Evolutionary conservation across 1,140 invertebrate genomes (phyloP).

Genomic region (Latrodectus geometricus): DNA sequence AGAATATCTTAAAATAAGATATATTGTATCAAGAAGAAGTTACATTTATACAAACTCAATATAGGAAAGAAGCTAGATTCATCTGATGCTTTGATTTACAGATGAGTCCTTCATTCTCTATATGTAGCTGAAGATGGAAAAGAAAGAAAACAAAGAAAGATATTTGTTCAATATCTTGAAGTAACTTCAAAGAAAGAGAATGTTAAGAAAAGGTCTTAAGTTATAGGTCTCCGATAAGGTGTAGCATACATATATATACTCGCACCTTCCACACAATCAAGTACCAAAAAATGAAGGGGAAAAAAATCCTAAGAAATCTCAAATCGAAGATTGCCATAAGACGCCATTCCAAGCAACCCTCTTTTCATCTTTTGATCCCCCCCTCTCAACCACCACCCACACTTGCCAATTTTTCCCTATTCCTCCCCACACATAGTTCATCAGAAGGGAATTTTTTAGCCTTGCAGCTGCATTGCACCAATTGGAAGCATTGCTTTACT

Average conservation of each 20-base stretch:
- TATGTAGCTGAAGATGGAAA: background rate
- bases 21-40: too few species aligned
- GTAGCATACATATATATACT: constrained; percentile 23
- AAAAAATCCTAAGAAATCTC: constrained; percentile 33
- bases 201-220: constrained; percentile 45
- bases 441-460: constrained; percentile 57
- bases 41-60: too few species aligned
- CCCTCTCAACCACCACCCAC: constrained; percentile 1
- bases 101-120: background rate
- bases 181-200: background rate
- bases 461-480: constrained; percentile 54
- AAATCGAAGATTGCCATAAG: constrained; percentile 60
- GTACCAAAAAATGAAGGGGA: background rate
- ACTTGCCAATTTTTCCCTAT: constrained; percentile 1
- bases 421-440: constrained; percentile 26
- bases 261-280: constrained; percentile 40
- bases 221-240: constrained; percentile 55
- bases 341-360: constrained; percentile 35
- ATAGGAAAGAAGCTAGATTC: too few species aligned
- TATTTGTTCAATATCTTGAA: background rate
- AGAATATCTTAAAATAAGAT: too few species aligned
- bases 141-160: background rate
- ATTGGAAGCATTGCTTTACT: constrained; percentile 45
- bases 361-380: constrained; percentile 57
- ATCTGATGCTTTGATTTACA: too few species aligned